phyloP scores from a whole-genome alignment of 2,797 vertebrate genomes.

The Austrolebias charrua region DNA sequence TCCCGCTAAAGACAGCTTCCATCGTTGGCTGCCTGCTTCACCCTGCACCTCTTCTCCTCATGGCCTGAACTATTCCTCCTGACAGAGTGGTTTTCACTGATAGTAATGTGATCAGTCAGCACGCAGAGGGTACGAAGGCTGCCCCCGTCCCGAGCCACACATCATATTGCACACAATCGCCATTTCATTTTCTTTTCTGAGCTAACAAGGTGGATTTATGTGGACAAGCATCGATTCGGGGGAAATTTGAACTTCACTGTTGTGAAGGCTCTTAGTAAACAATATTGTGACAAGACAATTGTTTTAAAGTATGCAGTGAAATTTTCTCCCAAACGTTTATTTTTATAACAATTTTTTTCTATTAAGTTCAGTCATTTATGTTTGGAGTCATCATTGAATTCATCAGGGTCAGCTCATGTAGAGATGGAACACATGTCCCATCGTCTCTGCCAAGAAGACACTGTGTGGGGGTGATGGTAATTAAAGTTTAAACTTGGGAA shows the following conservation, averaged over 20 bases:
- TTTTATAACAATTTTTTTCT: conserved; percentile 2
- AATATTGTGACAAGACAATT: background rate
- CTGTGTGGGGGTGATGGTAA: conserved; percentile 22
- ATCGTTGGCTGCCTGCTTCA: conserved; percentile 57
- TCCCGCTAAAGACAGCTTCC: conserved; percentile 37
- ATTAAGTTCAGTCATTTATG: conserved; percentile 7
- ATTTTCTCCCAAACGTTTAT: background rate
- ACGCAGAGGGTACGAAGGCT: conserved; percentile 58
- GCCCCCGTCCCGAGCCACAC: conserved; percentile 59
- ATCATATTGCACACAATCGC: conserved; percentile 61
- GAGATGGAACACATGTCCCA: conserved; percentile 38
- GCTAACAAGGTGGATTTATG: conserved; percentile 50
- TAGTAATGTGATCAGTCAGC: conserved; percentile 77
- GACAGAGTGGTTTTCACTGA: conserved; percentile 66
- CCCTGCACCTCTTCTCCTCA: conserved; percentile 36
- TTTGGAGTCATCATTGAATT: conserved; percentile 21
- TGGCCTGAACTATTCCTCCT: conserved; percentile 60
- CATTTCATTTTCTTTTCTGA: conserved; percentile 53
- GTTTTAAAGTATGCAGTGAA: too few species aligned
- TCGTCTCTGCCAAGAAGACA: conserved; percentile 49
- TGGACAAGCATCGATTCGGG: conserved; percentile 8
- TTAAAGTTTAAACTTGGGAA: conserved; percentile 65
- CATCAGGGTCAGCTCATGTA: conserved; percentile 19
- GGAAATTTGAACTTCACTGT: background rate
- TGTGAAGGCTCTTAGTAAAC: background rate